Evolutionary conservation across 2,888 invertebrate genomes (phyloP), one percentile per base, ranked within the genome.

Genomic region (Papilio protenor): DNA sequence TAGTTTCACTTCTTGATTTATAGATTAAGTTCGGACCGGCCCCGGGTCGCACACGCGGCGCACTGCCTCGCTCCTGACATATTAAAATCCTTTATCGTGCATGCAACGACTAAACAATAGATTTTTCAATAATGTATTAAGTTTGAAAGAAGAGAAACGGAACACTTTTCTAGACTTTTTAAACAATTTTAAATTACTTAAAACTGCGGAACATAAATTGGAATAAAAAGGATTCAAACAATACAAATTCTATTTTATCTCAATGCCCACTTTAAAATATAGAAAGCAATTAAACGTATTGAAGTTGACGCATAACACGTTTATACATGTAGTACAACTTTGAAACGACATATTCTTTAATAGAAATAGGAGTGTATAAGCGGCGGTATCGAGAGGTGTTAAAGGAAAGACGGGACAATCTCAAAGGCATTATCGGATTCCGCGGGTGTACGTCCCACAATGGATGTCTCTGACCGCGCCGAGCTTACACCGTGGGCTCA

Each of bases 1-100:
- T 95, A 95, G 95, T 95, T 95, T 94, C 91, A 91, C 94, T 94
- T 93, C 94, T 94, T 95, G 95, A 95, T 95, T 95, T 95, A 95
- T 95, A 94, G 94, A 92, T 92, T 90, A 94, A 95, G 94, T 95
- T 95, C 86, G 85, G 86, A 86, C 83, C 83, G 85, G 82, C 82
- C 84, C 82, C 84, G 90, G 90, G 90, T 87, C 88, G 89, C 88
- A 90, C 91, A 92, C 87, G 89, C 90, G 91, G 91, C 85, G 86
- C 88, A 79, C 79, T 84, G 87, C 85, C 86, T 86, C 88, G 88
- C 90, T 88, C 84, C 84, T 89, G 87, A 91, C 88, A 91, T 91
- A 90, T 91, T 92, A 91, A 91, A 92, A 92, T 91, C 89, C 86
- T 84, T 87, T 85, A 83, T 85, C 79, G 79, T 81, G 80, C 82